A percentile compares a stretch with the other conserved stretches of the same genome.
phyloP scores from a whole-genome alignment of 92 coral and sea anemone genomes.

The Porites lobata region DNA sequence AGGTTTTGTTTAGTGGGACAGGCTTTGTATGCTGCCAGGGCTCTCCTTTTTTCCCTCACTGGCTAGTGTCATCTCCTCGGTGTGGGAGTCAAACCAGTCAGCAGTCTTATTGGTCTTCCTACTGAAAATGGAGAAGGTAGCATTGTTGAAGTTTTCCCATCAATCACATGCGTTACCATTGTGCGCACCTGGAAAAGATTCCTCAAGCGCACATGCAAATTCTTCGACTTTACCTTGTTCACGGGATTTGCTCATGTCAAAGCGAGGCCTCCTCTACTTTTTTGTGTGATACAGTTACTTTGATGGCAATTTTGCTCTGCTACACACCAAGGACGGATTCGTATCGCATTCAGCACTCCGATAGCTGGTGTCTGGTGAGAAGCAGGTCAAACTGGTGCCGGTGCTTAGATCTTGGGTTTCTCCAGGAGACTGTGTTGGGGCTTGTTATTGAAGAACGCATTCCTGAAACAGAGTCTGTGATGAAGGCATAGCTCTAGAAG shows the following conservation, averaged over 20 bases:
- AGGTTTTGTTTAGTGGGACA: too few species aligned
- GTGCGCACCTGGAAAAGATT: too few species aligned
- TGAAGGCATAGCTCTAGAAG: constrained; percentile 41
- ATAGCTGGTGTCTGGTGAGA: constrained; percentile 29
- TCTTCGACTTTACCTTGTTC: too few species aligned
- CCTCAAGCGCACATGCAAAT: too few species aligned
- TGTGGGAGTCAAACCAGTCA: too few species aligned
- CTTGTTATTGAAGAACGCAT: constrained; percentile 45
- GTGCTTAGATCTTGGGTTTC: constrained; percentile 48
- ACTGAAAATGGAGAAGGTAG: too few species aligned
- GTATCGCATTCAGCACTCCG: constrained; percentile 25
- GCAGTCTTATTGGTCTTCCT: too few species aligned
- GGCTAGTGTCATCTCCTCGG: too few species aligned
- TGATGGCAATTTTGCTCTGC: constrained; percentile 3
- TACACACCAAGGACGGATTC: constrained; percentile 6
- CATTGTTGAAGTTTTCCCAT: too few species aligned
- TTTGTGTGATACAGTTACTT: constrained; percentile 30
- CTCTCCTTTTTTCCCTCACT: too few species aligned
- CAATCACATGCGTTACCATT: too few species aligned
- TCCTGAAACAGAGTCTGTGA: constrained; percentile 42
- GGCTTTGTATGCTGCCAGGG: too few species aligned
- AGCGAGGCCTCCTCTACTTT: constrained; percentile 8
- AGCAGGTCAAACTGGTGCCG: constrained; percentile 56
- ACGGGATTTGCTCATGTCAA: not conserved
- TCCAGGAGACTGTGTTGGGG: constrained; percentile 21